Evolutionary conservation across 1,140 invertebrate genomes (phyloP).

Genomic region (Paramacrobiotus metropolitanus): DNA sequence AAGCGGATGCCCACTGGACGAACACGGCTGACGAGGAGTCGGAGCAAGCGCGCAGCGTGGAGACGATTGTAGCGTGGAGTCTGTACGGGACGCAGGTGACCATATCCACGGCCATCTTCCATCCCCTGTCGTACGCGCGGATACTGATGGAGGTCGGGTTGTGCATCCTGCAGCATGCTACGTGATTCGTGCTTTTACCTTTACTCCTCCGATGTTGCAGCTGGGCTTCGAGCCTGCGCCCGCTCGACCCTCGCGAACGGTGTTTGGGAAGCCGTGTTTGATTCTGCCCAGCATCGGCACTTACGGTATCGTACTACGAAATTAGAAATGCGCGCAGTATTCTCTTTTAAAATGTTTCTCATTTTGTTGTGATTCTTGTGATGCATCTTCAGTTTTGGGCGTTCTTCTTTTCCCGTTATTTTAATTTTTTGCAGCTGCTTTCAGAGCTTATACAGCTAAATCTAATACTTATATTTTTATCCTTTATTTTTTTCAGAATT

Average conservation of each 20-base stretch:
- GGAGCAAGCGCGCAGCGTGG: background rate
- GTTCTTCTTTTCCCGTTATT: background rate
- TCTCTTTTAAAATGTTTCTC: background rate
- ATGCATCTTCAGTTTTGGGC: background rate
- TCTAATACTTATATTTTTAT: too few relatives aligned
- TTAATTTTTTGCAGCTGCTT: background rate
- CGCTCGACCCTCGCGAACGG: background rate
- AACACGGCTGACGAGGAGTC: background rate
- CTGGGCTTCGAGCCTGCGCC: background rate
- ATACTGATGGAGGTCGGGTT: background rate
- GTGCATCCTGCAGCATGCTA: background rate
- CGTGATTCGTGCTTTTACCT: background rate
- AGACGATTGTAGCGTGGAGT: background rate
- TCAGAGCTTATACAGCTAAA: too few relatives aligned
- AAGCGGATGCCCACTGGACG: background rate
- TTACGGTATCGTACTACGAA: too few relatives aligned
- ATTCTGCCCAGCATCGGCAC: background rate
- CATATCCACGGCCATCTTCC: background rate
- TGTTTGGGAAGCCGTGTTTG: background rate
- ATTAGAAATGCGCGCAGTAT: background rate
- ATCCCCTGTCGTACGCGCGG: background rate
- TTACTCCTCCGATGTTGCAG: background rate
- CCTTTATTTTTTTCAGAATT: too few relatives aligned
- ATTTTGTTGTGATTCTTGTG: background rate
- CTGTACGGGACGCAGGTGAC: background rate